Evolutionary conservation across 2,113 vertebrate species (phyloP).

Genomic region (Tetrax tetrax): DNA sequence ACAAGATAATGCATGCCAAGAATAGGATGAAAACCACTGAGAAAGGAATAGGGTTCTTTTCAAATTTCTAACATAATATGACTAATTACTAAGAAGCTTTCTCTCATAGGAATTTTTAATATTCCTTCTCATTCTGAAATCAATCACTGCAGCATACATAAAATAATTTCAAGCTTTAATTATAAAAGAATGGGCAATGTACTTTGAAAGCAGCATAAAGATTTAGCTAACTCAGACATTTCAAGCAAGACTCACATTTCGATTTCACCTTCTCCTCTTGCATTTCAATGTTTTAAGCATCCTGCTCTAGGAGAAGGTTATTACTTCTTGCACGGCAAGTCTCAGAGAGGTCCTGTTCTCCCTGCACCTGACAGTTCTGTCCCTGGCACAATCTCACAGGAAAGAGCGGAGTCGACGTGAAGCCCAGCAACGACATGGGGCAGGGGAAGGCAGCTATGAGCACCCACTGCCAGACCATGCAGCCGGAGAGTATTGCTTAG

Average conservation of each 20-base stretch:
- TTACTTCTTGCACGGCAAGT: neutral
- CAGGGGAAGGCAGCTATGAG: neutral
- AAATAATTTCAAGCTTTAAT: constrained; percentile 40
- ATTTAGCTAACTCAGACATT: neutral
- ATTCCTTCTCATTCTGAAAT: neutral
- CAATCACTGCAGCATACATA: neutral
- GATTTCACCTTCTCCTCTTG: constrained; percentile 18
- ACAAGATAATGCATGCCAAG: neutral
- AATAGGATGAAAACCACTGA: neutral
- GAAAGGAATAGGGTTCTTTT: neutral
- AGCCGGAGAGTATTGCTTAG: neutral
- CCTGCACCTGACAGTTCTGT: neutral
- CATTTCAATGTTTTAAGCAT: constrained; percentile 2
- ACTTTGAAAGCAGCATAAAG: neutral
- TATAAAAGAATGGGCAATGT: constrained; percentile 4
- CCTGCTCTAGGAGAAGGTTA: neutral
- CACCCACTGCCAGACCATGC: neutral
- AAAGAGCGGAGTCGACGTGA: neutral
- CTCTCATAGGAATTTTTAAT: neutral
- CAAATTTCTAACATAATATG: neutral
- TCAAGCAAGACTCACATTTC: constrained; percentile 8
- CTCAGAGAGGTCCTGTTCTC: neutral
- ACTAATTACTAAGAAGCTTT: neutral
- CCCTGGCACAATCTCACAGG: neutral
- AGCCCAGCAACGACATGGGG: neutral